These are phyloP conservation scores for Drosophila merina DNA, from an alignment of 2,888 invertebrate species.

Conservation along the genomic window DNA sequence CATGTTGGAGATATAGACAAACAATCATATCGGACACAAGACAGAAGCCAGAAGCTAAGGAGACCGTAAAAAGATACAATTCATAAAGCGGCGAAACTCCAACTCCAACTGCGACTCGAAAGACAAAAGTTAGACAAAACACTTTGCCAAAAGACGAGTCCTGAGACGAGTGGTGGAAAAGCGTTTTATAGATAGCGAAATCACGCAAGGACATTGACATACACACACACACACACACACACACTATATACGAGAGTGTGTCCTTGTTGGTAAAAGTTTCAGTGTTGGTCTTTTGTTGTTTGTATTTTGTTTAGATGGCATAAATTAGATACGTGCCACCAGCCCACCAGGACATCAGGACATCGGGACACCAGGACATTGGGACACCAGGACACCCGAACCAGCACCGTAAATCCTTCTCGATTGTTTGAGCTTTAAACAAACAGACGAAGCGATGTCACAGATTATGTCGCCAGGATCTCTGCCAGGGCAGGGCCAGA, in stretches of 20 bases:
- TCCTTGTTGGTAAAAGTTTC: slow-evolving; percentile 57
- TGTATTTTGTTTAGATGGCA: slow-evolving; percentile 74
- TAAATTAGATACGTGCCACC: slow-evolving; percentile 74
- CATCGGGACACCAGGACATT: too few relatives aligned
- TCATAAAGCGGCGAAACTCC: slow-evolving; percentile 63
- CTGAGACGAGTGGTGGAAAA: slow-evolving; percentile 45
- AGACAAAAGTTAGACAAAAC: slow-evolving; percentile 59
- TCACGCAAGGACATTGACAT: slow-evolving; percentile 21
- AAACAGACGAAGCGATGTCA: slow-evolving; percentile 22
- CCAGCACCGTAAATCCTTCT: slow-evolving; percentile 26
- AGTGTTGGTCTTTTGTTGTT: slow-evolving; percentile 69
- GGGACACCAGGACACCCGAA: too few relatives aligned
- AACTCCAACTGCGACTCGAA: slow-evolving; percentile 17
- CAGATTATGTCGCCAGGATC: slow-evolving; percentile 35
- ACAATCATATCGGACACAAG: slow-evolving; percentile 59
- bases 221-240: neutral
- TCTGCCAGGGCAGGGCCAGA: neutral
- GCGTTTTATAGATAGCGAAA: slow-evolving; percentile 67
- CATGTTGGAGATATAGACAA: slow-evolving; percentile 44
- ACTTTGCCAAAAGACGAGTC: slow-evolving; percentile 16
- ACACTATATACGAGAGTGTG: neutral
- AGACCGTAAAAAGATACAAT: slow-evolving; percentile 66
- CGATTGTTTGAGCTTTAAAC: slow-evolving; percentile 44
- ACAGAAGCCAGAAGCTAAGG: slow-evolving; percentile 21
- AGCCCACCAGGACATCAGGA: slow-evolving; percentile 16